Conservation (phyloP, 2,888 invertebrate genomes). For the Lasius fuliginosus region DNA sequence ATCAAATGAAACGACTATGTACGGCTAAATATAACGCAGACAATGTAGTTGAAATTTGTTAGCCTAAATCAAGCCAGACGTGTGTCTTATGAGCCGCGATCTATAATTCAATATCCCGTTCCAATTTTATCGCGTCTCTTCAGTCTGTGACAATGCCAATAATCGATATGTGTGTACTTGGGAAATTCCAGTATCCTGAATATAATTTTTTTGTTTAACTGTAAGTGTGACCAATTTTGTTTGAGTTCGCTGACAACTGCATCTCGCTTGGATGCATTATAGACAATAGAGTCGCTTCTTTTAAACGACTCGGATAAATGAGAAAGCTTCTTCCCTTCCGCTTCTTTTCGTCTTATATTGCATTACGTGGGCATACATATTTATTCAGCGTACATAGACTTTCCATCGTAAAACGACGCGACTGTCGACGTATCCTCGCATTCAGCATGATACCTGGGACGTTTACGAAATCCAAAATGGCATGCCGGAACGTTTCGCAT, state of each 20-base stretch:
- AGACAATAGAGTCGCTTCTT: slow-evolving; percentile 49
- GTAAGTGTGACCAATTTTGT: slow-evolving; percentile 31
- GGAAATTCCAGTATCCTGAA: background rate
- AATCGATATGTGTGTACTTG: background rate
- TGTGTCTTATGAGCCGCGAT: background rate
- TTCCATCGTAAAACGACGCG: slow-evolving; percentile 69
- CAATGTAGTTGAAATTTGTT: background rate
- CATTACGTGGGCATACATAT: slow-evolving; percentile 75
- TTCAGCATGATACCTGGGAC: slow-evolving; percentile 67
- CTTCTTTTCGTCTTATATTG: slow-evolving; percentile 69
- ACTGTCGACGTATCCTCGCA: slow-evolving; percentile 69
- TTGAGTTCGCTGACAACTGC: slow-evolving; percentile 8
- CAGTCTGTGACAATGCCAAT: background rate
- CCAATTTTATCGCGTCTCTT: slow-evolving; percentile 2
- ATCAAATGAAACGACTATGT: background rate
- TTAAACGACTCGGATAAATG: slow-evolving; percentile 53
- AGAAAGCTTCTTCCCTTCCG: slow-evolving; percentile 56
- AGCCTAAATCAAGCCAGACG: background rate
- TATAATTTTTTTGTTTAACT: slow-evolving; percentile 52
- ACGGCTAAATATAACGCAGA: slow-evolving; percentile 7
- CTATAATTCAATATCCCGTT: slow-evolving; percentile 28
- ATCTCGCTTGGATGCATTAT: slow-evolving; percentile 20
- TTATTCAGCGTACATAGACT: slow-evolving; percentile 77
- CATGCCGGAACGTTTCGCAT: slow-evolving; percentile 62
- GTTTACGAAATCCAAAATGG: slow-evolving; percentile 71